Evolutionary conservation across 2,797 vertebrate genomes (phyloP).

Genomic region (Lacerta agilis): DNA sequence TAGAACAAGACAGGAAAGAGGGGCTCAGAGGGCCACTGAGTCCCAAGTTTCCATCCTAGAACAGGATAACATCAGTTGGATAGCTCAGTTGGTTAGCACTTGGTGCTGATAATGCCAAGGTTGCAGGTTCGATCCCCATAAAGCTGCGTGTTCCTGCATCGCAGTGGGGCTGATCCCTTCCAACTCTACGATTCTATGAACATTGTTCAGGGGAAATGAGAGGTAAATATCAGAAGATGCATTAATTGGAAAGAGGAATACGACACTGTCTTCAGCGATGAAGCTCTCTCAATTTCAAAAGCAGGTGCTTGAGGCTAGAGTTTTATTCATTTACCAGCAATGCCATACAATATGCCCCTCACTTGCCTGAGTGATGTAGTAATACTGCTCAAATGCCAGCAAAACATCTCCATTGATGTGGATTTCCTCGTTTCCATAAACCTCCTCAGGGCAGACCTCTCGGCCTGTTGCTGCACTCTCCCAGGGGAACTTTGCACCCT

Average conservation of each 20-base stretch:
- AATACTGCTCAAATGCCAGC: slow-evolving; percentile 90
- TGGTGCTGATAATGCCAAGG: too few species aligned
- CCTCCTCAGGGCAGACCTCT: slow-evolving; percentile 89
- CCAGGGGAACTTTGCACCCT: slow-evolving; percentile 97
- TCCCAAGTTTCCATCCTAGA: neutral
- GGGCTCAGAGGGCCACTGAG: neutral
- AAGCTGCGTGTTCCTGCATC: too few species aligned
- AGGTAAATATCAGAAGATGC: neutral
- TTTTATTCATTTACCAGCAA: neutral
- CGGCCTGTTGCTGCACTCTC: slow-evolving; percentile 90
- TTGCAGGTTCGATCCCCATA: too few species aligned
- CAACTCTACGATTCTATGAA: too few species aligned
- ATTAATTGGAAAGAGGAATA: neutral
- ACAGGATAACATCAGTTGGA: neutral
- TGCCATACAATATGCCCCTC: accelerated
- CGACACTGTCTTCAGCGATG: neutral
- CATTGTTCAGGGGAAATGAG: neutral
- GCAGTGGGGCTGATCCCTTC: too few species aligned
- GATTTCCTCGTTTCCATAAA: slow-evolving; percentile 91
- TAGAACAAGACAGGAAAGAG: slow-evolving; percentile 52
- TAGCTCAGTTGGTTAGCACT: too few species aligned
- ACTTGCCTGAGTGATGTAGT: slow-evolving; percentile 83
- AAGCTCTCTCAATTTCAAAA: neutral
- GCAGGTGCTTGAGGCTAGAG: neutral
- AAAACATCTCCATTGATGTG: slow-evolving; percentile 91